Conservation (phyloP, 92 coral and sea anemone species). For the Pocillopora grandis region DNA sequence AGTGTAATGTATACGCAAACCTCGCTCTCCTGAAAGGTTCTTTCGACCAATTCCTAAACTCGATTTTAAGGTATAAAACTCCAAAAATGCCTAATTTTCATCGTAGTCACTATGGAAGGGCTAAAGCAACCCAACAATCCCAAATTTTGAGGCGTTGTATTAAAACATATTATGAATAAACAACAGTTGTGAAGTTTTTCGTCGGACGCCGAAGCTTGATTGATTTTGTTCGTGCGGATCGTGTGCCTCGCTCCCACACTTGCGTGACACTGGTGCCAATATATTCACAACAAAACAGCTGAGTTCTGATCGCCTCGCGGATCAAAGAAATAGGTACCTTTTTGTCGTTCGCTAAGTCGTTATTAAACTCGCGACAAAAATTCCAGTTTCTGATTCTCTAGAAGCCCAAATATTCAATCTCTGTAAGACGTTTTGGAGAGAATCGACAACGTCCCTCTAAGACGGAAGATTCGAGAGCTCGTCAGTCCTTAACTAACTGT, state of each 20-base stretch:
- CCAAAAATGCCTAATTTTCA: neutral
- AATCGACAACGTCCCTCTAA: slow-evolving; percentile 95
- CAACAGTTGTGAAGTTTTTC: too few species aligned
- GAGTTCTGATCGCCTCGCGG: too few species aligned
- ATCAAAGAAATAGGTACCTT: too few species aligned
- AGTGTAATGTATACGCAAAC: too few species aligned
- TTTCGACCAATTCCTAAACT: neutral
- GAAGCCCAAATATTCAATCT: slow-evolving; percentile 50
- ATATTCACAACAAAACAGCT: too few species aligned
- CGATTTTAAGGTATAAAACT: neutral
- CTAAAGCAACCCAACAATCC: neutral
- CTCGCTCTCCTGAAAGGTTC: too few species aligned
- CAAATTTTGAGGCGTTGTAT: neutral
- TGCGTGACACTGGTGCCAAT: too few species aligned
- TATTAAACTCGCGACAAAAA: slow-evolving; percentile 22
- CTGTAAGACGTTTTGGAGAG: slow-evolving; percentile 85
- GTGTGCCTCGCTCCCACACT: too few species aligned
- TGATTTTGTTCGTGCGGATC: too few species aligned
- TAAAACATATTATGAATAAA: too few species aligned
- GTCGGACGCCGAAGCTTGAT: too few species aligned
- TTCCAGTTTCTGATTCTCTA: slow-evolving; percentile 67
- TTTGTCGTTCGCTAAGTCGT: too few species aligned
- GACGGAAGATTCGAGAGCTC: slow-evolving; percentile 92
- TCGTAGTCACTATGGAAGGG: neutral
- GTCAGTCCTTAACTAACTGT: slow-evolving; percentile 40